Conservation (phyloP, 2,888 invertebrate species). For the Pardosa pseudoannulata region DNA sequence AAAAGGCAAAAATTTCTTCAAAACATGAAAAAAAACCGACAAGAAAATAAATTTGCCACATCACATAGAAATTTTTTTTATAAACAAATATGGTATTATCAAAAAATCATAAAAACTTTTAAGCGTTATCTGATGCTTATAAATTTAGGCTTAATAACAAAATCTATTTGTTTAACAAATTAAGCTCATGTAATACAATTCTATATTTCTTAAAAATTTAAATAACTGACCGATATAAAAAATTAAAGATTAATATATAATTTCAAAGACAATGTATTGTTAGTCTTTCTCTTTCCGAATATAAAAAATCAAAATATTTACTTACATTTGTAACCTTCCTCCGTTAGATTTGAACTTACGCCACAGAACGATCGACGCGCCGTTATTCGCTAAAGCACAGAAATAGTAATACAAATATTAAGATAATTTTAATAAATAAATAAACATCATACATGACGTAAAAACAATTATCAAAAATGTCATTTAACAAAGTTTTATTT, state of each 20-base stretch:
- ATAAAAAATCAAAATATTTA: conserved; percentile 58
- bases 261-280: too few relatives aligned
- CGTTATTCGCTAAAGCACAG: conserved; percentile 13
- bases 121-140: conserved; percentile 2
- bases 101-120: background rate
- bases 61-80: background rate
- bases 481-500: too few relatives aligned
- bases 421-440: background rate
- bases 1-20: background rate
- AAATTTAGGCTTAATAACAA: conserved; percentile 29
- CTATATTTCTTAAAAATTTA: too few relatives aligned
- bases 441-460: background rate
- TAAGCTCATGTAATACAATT: too few relatives aligned
- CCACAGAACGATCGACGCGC: conserved; percentile 60
- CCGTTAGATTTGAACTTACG: conserved; percentile 69
- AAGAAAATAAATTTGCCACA: background rate
- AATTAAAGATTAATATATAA: background rate
- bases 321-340: conserved; percentile 41
- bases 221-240: background rate
- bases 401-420: background rate
- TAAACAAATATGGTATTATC: background rate
- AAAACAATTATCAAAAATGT: too few relatives aligned
- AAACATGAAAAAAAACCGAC: background rate
- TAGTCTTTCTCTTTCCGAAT: too few relatives aligned
- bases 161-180: background rate